Conservation (phyloP, 2,113 vertebrate genomes). For the Aptenodytes forsteri region DNA sequence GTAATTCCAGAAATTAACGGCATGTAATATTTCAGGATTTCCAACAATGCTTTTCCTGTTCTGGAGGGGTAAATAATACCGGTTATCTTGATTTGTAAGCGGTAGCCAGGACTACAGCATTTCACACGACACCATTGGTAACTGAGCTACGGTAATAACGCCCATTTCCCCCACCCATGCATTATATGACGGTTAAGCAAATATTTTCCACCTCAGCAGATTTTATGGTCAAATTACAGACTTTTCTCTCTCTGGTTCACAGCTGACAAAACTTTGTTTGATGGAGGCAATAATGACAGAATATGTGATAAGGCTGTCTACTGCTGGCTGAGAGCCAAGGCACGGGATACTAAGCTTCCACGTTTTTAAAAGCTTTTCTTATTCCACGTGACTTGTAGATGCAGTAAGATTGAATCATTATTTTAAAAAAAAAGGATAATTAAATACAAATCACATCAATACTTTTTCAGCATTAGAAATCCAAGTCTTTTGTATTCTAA, state of each 20-base stretch:
- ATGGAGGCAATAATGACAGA: background rate
- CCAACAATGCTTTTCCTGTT: background rate
- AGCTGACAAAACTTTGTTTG: background rate
- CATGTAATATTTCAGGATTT: background rate
- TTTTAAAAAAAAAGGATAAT: background rate
- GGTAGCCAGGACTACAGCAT: background rate
- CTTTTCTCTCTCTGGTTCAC: background rate
- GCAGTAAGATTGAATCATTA: background rate
- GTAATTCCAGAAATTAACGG: background rate
- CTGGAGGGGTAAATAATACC: background rate
- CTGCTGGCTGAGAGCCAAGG: background rate
- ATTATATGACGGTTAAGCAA: background rate
- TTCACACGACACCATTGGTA: background rate
- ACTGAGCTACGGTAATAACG: background rate
- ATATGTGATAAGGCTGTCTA: background rate
- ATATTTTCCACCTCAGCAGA: background rate
- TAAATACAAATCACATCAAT: background rate
- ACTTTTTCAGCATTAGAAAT: background rate
- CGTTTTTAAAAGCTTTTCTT: background rate
- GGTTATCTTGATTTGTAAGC: background rate
- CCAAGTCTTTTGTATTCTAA: background rate
- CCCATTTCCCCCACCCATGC: background rate
- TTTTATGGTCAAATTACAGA: background rate
- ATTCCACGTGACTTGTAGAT: background rate
- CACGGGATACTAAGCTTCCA: fast-evolving